Base-by-base conservation (phyloP, 2,797 vertebrate genomes). In the Myiotriccus ornatus region DNA sequence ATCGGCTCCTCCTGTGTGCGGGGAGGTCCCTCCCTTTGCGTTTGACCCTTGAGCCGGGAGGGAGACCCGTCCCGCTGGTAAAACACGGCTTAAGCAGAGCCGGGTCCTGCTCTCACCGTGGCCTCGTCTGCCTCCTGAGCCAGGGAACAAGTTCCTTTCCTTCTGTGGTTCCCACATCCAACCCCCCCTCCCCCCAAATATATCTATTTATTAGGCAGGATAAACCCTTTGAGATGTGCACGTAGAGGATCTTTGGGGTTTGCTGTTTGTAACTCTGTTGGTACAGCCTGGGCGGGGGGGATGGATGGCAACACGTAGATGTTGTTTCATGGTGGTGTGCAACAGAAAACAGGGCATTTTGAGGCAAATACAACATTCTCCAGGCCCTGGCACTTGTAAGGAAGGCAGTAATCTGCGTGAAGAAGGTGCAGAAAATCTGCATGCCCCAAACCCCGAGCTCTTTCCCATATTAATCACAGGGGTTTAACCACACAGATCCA, bases 401-500 rank as follows among this genome's bases (percentile, higher is more conserved):
- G 16, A 28, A 56, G 2, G 14, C 28, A 4, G 2, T 0, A 13
- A 23, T 7, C 12, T 6, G n/a, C 4, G 5, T 3, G 44, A 49
- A 30, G 39, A 53, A 79, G 64, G 37, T 65, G 50, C 12, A 7
- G 46, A 30, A 82, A 59, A 49, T 9, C 87, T 7, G 11, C 56
- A 20, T 8, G 67, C 30, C 2, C 62, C 86, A 64, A 96, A 86
- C 34, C 90, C 89, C 94, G 92, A 30, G 46, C 70, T 35, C 7
- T 53, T 53, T 46, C 30, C 1, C 21, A 1, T 59, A 76, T 96
- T 95, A 95, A 97, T 96, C 95, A 70, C 56, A 14, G 71, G 94
- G 87, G 68, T 95, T 93, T 44, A 97, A 95, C 95, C 97, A 93
- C 71, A 69, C 93, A 92, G 70, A 89, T 95, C 96, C 93, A 92